Conservation (phyloP, 2,113 vertebrate genomes). For the Dasyurus viverrinus region DNA sequence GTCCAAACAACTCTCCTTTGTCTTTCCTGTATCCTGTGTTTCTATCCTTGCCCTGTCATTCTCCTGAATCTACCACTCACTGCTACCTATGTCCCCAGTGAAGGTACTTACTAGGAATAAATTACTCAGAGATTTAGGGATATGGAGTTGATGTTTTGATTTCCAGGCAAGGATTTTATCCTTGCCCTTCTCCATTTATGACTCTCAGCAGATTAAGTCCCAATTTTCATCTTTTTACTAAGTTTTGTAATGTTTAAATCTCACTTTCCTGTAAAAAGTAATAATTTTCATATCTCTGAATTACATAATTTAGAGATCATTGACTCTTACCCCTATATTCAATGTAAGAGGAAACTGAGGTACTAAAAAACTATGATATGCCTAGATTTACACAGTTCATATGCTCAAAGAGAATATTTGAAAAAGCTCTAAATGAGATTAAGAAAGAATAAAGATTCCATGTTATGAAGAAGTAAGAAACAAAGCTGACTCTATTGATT, state of each 20-base stretch:
- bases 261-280: not conserved
- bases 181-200: slow-evolving; percentile 9
- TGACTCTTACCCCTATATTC: not conserved
- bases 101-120: not conserved
- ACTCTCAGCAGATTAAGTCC: slow-evolving; percentile 10
- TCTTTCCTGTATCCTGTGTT: not conserved
- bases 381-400: too few relatives aligned
- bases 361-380: not conserved
- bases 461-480: not conserved
- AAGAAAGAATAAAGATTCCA: too few relatives aligned
- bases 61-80: slow-evolving; percentile 5
- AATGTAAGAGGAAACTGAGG: not conserved
- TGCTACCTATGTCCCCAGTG: not conserved
- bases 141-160: slow-evolving; percentile 10
- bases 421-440: too few relatives aligned
- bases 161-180: slow-evolving; percentile 23
- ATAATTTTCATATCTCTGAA: not conserved
- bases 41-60: not conserved
- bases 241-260: not conserved
- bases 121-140: not conserved
- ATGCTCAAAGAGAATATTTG: too few relatives aligned
- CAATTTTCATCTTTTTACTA: not conserved
- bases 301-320: not conserved
- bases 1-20: not conserved
- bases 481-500: not conserved